phyloP scores from a whole-genome alignment of 2,888 invertebrate genomes.

The Agrotis ipsilon region DNA sequence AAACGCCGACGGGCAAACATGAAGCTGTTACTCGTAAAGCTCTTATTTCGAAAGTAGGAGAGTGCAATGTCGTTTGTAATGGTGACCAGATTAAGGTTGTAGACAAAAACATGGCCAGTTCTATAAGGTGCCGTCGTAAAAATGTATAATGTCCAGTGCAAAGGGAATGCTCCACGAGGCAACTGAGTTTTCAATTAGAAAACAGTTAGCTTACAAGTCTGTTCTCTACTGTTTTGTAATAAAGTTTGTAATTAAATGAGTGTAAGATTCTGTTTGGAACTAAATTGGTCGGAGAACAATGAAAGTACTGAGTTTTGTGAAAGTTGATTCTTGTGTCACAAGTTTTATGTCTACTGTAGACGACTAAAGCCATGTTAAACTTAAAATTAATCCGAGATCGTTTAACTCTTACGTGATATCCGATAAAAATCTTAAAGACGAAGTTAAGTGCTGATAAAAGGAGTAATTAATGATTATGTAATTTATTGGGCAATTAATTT shows the following conservation, averaged over 20 bases:
- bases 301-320: conserved; percentile 61
- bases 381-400: conserved; percentile 39
- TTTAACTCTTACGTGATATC: conserved; percentile 22
- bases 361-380: conserved; percentile 53
- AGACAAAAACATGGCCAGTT: conserved; percentile 71
- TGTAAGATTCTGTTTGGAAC: conserved; percentile 32
- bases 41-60: conserved; percentile 54
- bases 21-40: conserved; percentile 21
- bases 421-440: conserved; percentile 51
- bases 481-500: conserved; percentile 50
- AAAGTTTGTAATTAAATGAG: conserved; percentile 59
- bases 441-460: conserved; percentile 47
- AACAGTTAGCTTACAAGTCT: conserved; percentile 58
- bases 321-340: conserved; percentile 62
- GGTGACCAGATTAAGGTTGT: conserved; percentile 49
- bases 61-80: conserved; percentile 58
- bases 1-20: conserved; percentile 65
- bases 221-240: conserved; percentile 53
- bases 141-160: conserved; percentile 78
- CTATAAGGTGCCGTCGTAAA: conserved; percentile 82
- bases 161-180: conserved; percentile 65
- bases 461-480: conserved; percentile 49
- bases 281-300: conserved; percentile 56
- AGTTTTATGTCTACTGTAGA: conserved; percentile 46
- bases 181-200: conserved; percentile 74